Conservation (phyloP, 2,797 vertebrate genomes). For the Pipistrellus nathusii region DNA sequence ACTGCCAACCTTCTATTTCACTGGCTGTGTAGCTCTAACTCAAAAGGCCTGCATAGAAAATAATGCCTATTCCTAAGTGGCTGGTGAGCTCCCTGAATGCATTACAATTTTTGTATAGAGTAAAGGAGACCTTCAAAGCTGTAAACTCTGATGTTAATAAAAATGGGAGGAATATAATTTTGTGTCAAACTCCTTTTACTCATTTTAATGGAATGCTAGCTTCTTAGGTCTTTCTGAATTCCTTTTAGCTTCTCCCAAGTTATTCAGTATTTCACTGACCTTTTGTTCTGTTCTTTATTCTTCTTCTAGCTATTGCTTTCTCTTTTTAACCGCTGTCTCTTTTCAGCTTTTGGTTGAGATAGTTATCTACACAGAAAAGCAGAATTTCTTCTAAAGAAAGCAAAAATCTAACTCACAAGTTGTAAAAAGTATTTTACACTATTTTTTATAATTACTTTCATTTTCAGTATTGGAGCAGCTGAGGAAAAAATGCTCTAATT, state of each 20-base stretch:
- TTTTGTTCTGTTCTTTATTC: constrained; percentile 45
- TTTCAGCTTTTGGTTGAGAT: constrained; percentile 65
- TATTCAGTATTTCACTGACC: constrained; percentile 52
- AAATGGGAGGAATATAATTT: constrained; percentile 29
- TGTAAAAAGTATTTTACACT: constrained; percentile 77
- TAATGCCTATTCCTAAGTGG: background rate
- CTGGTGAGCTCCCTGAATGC: background rate
- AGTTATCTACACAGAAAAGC: constrained; percentile 51
- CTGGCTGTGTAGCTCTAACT: background rate
- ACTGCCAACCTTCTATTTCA: constrained; percentile 35
- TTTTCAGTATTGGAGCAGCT: constrained; percentile 76
- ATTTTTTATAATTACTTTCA: constrained; percentile 78
- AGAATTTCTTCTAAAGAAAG: constrained; percentile 78
- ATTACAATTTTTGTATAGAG: constrained; percentile 17
- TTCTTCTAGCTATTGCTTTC: constrained; percentile 44
- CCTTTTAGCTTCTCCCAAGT: constrained; percentile 22
- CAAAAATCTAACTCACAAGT: constrained; percentile 75
- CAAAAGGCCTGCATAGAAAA: constrained; percentile 50
- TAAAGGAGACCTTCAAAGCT: constrained; percentile 58
- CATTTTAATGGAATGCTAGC: constrained; percentile 18
- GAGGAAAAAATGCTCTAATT: constrained; percentile 80
- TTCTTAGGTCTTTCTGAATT: constrained; percentile 51
- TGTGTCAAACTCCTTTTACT: constrained; percentile 43
- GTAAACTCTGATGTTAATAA: constrained; percentile 28
- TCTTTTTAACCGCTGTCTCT: background rate